A percentile compares a stretch with the other conserved stretches of the same genome.
These are phyloP conservation scores for Hybognathus amarus DNA, from an alignment of 2,797 vertebrate genomes.

Conservation along the genomic window DNA sequence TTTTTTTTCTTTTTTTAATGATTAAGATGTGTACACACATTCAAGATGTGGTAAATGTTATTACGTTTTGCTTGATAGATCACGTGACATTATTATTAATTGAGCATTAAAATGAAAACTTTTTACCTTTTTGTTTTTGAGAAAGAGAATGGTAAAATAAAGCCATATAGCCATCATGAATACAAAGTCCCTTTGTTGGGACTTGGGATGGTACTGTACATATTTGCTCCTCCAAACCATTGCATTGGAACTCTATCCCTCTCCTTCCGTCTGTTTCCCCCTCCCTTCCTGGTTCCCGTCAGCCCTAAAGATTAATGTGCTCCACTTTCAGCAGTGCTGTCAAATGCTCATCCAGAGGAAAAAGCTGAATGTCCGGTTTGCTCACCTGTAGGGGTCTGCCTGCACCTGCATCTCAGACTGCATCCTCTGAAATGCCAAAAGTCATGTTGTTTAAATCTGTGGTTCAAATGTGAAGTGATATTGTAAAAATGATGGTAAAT, in stretches of 20 bases:
- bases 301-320: slow-evolving; percentile 36
- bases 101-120: not conserved
- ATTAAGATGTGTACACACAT: not conserved
- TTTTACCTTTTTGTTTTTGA: not conserved
- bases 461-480: slow-evolving; percentile 28
- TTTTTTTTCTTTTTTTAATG: not conserved
- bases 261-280: slow-evolving; percentile 13
- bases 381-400: slow-evolving; percentile 34
- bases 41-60: too few species aligned
- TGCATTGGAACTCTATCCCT: slow-evolving; percentile 40
- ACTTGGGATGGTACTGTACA: slow-evolving; percentile 44
- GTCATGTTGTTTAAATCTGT: slow-evolving; percentile 39
- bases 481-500: slow-evolving; percentile 15
- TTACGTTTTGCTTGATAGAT: not conserved
- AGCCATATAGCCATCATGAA: not conserved
- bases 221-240: slow-evolving; percentile 52
- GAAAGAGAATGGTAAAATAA: not conserved
- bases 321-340: slow-evolving; percentile 42
- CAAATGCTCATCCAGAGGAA: slow-evolving; percentile 42
- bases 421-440: slow-evolving; percentile 52
- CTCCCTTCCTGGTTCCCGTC: slow-evolving; percentile 9
- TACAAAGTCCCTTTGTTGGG: slow-evolving; percentile 5
- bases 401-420: slow-evolving; percentile 18
- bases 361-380: slow-evolving; percentile 46
- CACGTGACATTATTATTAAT: not conserved